Evolutionary conservation across 2,888 invertebrate genomes (phyloP), one percentile per base, ranked within the genome.

Genomic region (Mesorhabditis spiculigera): DNA sequence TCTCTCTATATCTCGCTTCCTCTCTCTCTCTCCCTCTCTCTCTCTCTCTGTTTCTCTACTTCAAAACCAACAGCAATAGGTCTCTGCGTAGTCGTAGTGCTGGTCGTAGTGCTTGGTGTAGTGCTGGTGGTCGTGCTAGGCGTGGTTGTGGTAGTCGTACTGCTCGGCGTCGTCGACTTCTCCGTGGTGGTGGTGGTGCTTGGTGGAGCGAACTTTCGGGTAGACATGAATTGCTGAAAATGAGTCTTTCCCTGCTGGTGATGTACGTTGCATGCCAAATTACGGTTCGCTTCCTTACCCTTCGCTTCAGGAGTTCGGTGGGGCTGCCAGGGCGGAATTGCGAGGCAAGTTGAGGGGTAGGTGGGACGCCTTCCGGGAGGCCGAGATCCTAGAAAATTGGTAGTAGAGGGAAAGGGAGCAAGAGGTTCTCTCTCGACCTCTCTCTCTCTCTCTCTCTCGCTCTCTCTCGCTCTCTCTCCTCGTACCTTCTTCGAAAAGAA

Each of bases 311-410:
- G n/a, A 28, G 63, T 16, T 63, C 63, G 41, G 63, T 28, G 10
- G 58, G 58, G 58, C 58, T 50, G 58, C 58, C 58, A 50, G 58
- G 58, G 8, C 58, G 8, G 58, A 50, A 50, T n/a, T 50, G 58
- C n/a, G 58, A 50, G 1, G 10, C n/a, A 8, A 61, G 41, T 50
- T 67, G 69, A 63, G 68, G 67, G n/a, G n/a, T 63, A 69, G 74
- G 73, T 68, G 77, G 76, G 71, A 76, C 75, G 64, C 81, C 79
- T 72, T 80, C 82, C 42, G 82, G 77, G 13, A 85, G 71, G 28
- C 83, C 85, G 10, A 85, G 79, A 64, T 85, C 83, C 66, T 71
- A 50, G n/a, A 50, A 50, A 13, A n/a, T 50, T 50, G n/a, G n/a
- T n/a, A 28, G 3, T 28, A 28, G 28, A 28, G 28, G 28, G 3